Percentiles rank a stretch among this genome's conserved stretches.
Evolutionary conservation across 1,140 invertebrate species (phyloP).

Genomic region (Varroa destructor): DNA sequence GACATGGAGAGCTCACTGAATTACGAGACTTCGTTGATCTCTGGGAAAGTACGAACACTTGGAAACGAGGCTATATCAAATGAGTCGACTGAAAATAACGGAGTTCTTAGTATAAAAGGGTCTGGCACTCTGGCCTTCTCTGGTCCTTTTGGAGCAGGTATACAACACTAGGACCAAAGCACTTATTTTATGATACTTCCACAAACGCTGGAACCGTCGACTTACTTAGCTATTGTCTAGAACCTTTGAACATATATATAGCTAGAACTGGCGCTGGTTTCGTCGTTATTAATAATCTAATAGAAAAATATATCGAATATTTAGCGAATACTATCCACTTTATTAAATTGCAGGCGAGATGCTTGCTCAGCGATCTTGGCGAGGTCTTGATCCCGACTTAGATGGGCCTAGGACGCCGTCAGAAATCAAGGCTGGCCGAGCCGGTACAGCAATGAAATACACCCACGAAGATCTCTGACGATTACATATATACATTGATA

Average conservation of each 20-base stretch:
- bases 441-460: conserved; percentile 41
- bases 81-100: not conserved
- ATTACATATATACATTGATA: too few relatives aligned
- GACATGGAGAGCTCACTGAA: conserved; percentile 9
- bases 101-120: conserved; percentile 24
- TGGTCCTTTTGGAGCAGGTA: conserved; percentile 31
- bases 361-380: conserved; percentile 38
- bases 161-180: not conserved
- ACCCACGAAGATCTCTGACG: conserved; percentile 35
- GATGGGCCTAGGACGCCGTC: conserved; percentile 39
- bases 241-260: too few relatives aligned
- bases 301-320: not conserved
- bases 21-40: conserved; percentile 38
- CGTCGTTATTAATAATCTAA: not conserved
- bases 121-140: conserved; percentile 29
- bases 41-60: conserved; percentile 36
- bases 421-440: conserved; percentile 38
- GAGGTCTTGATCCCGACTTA: conserved; percentile 42
- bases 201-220: too few relatives aligned
- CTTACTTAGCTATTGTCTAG: not conserved
- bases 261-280: too few relatives aligned
- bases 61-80: conserved; percentile 32
- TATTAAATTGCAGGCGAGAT: conserved; percentile 31
- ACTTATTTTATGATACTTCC: not conserved
- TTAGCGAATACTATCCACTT: not conserved